These are phyloP conservation scores for Liolophura sinensis DNA, from an alignment of 1,140 invertebrate species.

Conservation along the genomic window DNA sequence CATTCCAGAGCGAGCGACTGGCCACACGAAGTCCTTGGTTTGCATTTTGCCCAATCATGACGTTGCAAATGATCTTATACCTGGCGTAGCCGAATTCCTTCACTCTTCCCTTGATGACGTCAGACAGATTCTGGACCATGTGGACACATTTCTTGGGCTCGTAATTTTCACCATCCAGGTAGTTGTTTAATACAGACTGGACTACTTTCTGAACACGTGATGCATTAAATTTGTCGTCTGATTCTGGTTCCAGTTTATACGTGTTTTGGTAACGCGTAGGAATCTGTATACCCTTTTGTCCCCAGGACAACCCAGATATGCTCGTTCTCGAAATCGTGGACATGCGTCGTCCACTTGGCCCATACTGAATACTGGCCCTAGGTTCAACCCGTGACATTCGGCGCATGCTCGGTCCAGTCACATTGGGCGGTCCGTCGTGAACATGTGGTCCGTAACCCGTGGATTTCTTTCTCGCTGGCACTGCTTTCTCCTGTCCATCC, in stretches of 20 bases:
- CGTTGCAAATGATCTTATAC: constrained; percentile 51
- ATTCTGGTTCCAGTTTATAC: constrained; percentile 35
- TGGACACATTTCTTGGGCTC: constrained; percentile 32
- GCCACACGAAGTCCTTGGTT: constrained; percentile 45
- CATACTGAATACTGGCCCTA: constrained; percentile 33
- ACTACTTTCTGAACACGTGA: constrained; percentile 35
- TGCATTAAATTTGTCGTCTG: constrained; percentile 38
- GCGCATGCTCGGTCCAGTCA: constrained; percentile 29
- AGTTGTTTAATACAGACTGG: constrained; percentile 33
- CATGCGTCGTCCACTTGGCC: constrained; percentile 28
- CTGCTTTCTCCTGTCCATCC: no score
- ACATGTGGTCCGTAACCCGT: no score
- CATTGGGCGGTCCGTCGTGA: background rate
- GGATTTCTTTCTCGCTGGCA: no score
- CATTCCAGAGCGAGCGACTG: constrained; percentile 53
- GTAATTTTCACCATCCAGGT: constrained; percentile 40
- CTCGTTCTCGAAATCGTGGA: constrained; percentile 36
- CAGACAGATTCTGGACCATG: constrained; percentile 36
- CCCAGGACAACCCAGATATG: constrained; percentile 24
- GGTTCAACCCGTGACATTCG: constrained; percentile 31
- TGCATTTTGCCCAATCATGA: constrained; percentile 47
- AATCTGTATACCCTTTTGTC: constrained; percentile 15
- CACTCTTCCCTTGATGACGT: constrained; percentile 46
- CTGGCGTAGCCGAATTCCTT: constrained; percentile 43
- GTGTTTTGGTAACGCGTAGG: constrained; percentile 40